Conservation (phyloP, 1,140 invertebrate species). For the Octopus bimaculoides region DNA sequence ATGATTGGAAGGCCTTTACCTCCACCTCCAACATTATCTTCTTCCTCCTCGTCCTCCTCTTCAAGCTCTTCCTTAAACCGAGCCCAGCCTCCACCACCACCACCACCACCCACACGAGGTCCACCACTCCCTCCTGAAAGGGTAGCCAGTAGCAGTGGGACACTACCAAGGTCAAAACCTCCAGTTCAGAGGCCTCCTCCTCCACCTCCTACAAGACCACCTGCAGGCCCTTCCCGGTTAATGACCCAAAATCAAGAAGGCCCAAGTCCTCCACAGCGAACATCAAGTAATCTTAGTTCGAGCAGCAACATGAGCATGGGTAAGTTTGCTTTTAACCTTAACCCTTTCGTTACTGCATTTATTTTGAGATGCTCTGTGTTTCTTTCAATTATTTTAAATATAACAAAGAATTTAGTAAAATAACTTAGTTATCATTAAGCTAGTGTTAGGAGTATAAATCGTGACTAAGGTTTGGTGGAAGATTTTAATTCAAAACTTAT, state of each 20-base stretch:
- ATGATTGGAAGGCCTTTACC: neutral
- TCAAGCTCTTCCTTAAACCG: neutral
- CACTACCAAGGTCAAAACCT: neutral
- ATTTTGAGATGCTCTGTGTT: neutral
- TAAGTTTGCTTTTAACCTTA: neutral
- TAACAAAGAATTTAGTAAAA: no score
- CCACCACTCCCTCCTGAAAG: conserved; percentile 1
- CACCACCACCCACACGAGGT: neutral
- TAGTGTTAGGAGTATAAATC: no score
- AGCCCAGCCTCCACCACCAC: neutral
- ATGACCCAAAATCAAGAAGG: neutral
- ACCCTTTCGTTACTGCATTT: neutral
- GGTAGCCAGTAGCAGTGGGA: neutral
- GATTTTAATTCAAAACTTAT: no score
- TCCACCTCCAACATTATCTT: neutral
- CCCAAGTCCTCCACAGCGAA: neutral
- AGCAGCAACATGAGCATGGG: neutral
- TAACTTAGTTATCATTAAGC: no score
- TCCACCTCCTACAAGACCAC: conserved; percentile 1
- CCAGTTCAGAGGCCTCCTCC: neutral
- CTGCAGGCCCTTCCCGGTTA: neutral
- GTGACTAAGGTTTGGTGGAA: no score
- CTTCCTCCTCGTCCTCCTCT: neutral
- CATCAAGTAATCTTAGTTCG: neutral
- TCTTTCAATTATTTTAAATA: neutral